Conservation (phyloP, 1,140 invertebrate genomes). For the Saccostrea glomerata region DNA sequence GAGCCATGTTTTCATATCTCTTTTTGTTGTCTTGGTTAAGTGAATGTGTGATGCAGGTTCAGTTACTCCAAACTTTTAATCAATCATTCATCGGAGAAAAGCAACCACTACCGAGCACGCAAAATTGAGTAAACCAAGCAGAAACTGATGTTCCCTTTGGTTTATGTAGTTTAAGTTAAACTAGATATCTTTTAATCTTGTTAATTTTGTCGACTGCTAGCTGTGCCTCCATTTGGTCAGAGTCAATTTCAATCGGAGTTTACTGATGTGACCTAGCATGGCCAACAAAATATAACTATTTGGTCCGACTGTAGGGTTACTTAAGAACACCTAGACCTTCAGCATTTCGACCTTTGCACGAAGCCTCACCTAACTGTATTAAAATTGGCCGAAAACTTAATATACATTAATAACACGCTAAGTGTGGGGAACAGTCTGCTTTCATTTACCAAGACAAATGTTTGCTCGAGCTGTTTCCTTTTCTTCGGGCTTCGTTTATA, state of each 20-base stretch:
- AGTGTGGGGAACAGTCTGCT: too few species aligned
- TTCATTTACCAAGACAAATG: too few species aligned
- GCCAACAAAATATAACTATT: too few species aligned
- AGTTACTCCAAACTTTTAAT: slow-evolving; percentile 41
- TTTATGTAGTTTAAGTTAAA: not conserved
- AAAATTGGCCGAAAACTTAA: too few species aligned
- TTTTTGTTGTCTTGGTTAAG: not conserved
- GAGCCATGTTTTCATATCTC: slow-evolving; percentile 42
- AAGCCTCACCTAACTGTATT: too few species aligned
- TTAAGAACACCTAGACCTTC: too few species aligned
- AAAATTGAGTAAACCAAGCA: slow-evolving; percentile 47
- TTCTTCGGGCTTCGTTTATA: too few species aligned
- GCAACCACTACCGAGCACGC: slow-evolving; percentile 39
- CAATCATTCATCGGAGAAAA: slow-evolving; percentile 45
- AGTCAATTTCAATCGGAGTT: slow-evolving; percentile 46
- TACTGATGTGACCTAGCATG: too few species aligned
- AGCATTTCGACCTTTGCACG: too few species aligned
- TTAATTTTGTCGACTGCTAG: not conserved
- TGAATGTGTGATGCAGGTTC: not conserved
- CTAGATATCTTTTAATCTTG: not conserved
- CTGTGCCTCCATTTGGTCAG: not conserved
- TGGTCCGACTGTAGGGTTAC: too few species aligned
- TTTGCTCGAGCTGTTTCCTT: too few species aligned
- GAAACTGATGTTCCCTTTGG: slow-evolving; percentile 29
- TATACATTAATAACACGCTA: too few species aligned